Evolutionary conservation across 2,888 invertebrate genomes (phyloP).

Genomic region (Diogma glabrata): DNA sequence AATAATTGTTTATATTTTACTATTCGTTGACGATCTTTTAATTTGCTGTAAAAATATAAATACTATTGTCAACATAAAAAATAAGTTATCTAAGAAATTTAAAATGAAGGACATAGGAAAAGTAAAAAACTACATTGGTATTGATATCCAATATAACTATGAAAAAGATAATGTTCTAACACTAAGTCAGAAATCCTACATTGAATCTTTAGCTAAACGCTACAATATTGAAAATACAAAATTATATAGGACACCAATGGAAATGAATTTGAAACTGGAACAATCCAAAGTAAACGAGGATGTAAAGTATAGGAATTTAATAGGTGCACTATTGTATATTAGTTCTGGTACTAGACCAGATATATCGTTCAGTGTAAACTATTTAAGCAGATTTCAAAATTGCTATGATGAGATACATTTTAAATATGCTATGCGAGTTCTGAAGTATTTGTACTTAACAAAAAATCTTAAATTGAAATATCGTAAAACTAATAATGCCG

Average conservation of each 20-base stretch:
- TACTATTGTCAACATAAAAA: no score
- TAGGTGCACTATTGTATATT: slow-evolving; percentile 23
- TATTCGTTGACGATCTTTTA: no score
- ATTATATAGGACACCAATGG: neutral
- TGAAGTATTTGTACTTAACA: slow-evolving; percentile 25
- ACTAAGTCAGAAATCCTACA: slow-evolving; percentile 24
- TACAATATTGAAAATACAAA: neutral
- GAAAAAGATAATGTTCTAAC: slow-evolving; percentile 19
- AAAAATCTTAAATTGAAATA: slow-evolving; percentile 21
- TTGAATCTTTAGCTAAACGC: neutral
- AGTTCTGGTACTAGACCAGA: slow-evolving; percentile 27
- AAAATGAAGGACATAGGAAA: slow-evolving; percentile 25
- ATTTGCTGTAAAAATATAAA: no score
- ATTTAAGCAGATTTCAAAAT: slow-evolving; percentile 28
- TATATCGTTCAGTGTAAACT: slow-evolving; percentile 26
- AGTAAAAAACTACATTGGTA: slow-evolving; percentile 26
- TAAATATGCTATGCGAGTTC: no score
- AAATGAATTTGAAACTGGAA: neutral
- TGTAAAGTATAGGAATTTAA: slow-evolving; percentile 18
- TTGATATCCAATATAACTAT: slow-evolving; percentile 24
- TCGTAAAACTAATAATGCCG: slow-evolving; percentile 15
- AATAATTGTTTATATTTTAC: no score
- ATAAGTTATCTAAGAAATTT: slow-evolving; percentile 14
- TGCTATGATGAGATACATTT: no score
- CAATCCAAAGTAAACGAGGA: neutral